These are phyloP conservation scores for Lepidurus couesii DNA, from an alignment of 1,140 invertebrate species.

Conservation along the genomic window DNA sequence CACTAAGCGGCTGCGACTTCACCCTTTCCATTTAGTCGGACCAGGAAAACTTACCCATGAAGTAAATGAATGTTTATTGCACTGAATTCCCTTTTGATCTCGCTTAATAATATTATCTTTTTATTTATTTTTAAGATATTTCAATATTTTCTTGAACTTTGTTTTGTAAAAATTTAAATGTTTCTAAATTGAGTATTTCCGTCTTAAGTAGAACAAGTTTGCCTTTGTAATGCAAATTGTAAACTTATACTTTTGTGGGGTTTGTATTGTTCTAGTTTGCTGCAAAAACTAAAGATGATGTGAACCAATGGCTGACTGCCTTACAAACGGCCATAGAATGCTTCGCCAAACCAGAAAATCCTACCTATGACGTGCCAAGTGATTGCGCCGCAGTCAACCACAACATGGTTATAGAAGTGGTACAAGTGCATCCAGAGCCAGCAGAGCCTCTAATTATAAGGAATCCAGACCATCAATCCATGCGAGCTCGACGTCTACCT, in stretches of 20 bases:
- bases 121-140: background rate
- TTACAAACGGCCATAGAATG: background rate
- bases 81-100: background rate
- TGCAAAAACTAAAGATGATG: background rate
- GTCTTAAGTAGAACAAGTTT: too few species aligned
- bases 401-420: background rate
- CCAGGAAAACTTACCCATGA: background rate
- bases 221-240: too few species aligned
- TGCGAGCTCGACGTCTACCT: background rate
- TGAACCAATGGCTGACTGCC: background rate
- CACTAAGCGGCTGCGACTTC: background rate
- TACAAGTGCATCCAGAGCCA: background rate
- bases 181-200: too few species aligned
- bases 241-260: too few species aligned
- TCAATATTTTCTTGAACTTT: background rate
- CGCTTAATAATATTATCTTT: background rate
- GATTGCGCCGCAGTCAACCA: background rate
- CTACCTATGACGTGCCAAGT: background rate
- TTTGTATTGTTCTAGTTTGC: background rate
- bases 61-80: background rate
- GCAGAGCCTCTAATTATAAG: background rate
- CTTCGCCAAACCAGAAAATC: background rate
- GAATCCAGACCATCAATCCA: background rate
- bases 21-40: slow-evolving; percentile 7
- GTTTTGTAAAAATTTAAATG: background rate